These are phyloP conservation scores for Patella ulyssiponensis DNA, from an alignment of 2,888 invertebrate genomes.

Conservation along the genomic window DNA sequence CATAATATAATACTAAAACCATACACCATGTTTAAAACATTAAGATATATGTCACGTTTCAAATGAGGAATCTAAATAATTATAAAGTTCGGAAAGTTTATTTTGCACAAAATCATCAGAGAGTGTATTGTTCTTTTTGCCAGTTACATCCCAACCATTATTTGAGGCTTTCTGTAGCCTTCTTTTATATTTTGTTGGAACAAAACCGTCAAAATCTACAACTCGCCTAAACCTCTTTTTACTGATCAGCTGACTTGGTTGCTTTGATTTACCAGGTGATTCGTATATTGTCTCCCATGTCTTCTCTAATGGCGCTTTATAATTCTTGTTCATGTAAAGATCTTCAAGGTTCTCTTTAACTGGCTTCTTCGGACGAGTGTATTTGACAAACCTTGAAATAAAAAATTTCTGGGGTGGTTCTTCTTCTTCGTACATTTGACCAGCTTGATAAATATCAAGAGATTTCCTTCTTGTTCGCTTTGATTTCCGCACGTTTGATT, in stretches of 20 bases:
- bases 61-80: conserved; percentile 36
- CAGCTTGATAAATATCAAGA: conserved; percentile 4
- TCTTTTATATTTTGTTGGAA: conserved; percentile 48
- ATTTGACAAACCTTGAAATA: conserved; percentile 11
- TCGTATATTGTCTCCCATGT: conserved; percentile 61
- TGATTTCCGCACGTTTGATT: not conserved
- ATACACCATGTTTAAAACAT: no score
- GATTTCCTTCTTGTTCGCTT: conserved; percentile 4
- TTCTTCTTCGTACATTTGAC: not conserved
- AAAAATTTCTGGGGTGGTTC: no score
- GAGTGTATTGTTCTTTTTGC: conserved; percentile 29
- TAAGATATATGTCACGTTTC: no score
- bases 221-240: conserved; percentile 44
- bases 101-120: conserved; percentile 40
- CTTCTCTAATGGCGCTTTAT: conserved; percentile 47
- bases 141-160: conserved; percentile 50
- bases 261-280: conserved; percentile 37
- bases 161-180: conserved; percentile 50
- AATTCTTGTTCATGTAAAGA: conserved; percentile 57
- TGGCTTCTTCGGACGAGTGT: conserved; percentile 27
- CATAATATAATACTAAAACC: no score
- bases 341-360: conserved; percentile 43
- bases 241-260: conserved; percentile 30
- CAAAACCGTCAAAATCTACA: conserved; percentile 47
- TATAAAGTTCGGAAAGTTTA: conserved; percentile 36